A percentile compares a stretch with the other conserved stretches of the same genome.
Evolutionary conservation across 2,888 invertebrate genomes (phyloP).

Genomic region (Elysia crispata): DNA sequence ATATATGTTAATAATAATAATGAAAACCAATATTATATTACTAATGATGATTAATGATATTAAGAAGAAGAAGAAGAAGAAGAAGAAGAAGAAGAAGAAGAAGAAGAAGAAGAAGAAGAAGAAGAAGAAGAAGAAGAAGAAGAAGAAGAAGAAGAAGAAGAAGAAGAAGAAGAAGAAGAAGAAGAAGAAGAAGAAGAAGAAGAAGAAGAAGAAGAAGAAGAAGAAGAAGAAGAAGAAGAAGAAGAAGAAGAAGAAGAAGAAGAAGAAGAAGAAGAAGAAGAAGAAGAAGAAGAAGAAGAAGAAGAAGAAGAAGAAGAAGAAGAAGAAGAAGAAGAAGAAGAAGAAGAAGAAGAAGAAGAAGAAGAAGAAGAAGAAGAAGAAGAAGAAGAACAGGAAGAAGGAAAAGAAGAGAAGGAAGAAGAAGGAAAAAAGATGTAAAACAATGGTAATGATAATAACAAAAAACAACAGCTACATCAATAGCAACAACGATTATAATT

Average conservation of each 20-base stretch:
- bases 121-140: not conserved
- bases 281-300: constrained; percentile 6
- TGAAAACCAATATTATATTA: no score
- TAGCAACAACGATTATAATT: no score
- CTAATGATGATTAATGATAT: no score
- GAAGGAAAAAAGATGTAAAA: no score
- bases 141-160: constrained; percentile 12
- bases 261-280: constrained; percentile 29
- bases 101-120: not conserved
- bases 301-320: constrained; percentile 27
- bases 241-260: constrained; percentile 30
- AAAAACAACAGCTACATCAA: no score
- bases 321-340: constrained; percentile 5
- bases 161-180: not conserved
- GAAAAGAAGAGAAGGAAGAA: no score
- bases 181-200: not conserved
- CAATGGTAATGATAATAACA: no score
- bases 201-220: not conserved
- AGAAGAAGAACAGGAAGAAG: not conserved
- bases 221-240: not conserved
- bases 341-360: not conserved
- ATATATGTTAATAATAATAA: no score
- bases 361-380: constrained; percentile 12
- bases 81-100: not conserved
- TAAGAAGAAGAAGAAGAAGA: constrained; percentile 5